Base-by-base conservation (phyloP, 2,888 invertebrate species). In the Sphaerolaimus hirsutus region DNA sequence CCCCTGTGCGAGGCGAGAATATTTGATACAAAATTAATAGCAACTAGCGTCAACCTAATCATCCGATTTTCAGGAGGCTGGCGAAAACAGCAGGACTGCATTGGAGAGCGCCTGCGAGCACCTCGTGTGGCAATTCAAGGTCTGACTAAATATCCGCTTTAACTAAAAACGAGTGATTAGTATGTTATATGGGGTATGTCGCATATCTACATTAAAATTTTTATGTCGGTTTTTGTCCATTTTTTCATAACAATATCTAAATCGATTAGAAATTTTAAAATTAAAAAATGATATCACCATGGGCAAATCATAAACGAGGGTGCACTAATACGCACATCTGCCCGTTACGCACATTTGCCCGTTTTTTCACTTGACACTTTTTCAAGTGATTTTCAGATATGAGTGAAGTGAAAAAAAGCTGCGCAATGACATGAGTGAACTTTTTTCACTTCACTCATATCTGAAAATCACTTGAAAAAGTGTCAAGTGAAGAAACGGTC, bases 61-160 rank as follows among this genome's bases (percentile, higher is more conserved):
- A 32, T 32, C 17, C n/a, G n/a, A 32, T 23, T 23, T 80, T 44
- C 76, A 78, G 57, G 75, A 71, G 54, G 74, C 73, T 55, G 74
- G 71, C 66, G 69, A 50, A 26, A 53, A 53, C 2, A 58, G 59
- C 45, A 51, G 53, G 1, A 53, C 49, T 2, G 52, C 55, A 5
- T 50, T 61, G 21, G 50, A 54, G 19, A 42, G 49, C 17, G 50
- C 48, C 7, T 61, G 61, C 45, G 54, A 57, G 45, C 49, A 52
- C 37, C 52, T 58, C 36, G 57, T 62, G 24, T 62, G 62, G 62
- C 55, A 62, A 43, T 60, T 57, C 46, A 63, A 63, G 52, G 56
- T 59, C 17, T 2, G 27, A 12, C 35, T 21, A 10, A 3, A 5
- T 4, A 12, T 19, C 10, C 23, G 14, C 22, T 40, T 10, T 24